Percentiles rank a stretch among this genome's conserved stretches.
Evolutionary conservation across 2,113 vertebrate species (phyloP).

Genomic region (Apistogramma diplotaenia): DNA sequence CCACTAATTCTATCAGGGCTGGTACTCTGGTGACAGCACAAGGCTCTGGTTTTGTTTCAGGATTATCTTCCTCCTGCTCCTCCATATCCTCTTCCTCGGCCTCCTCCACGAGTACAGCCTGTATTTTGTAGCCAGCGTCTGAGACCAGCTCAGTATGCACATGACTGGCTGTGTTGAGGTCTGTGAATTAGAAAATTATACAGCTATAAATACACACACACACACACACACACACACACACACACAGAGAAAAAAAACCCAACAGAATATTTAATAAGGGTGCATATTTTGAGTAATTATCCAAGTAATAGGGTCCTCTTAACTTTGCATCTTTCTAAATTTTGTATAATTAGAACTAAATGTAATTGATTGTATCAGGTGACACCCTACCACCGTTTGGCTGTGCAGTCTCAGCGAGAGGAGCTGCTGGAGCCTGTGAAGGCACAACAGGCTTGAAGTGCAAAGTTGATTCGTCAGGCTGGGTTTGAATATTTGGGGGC

Average conservation of each 20-base stretch:
- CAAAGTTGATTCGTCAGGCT: slow-evolving; percentile 28
- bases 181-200: slow-evolving; percentile 36
- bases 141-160: slow-evolving; percentile 51
- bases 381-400: slow-evolving; percentile 58
- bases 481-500: slow-evolving; percentile 25
- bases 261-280: not conserved
- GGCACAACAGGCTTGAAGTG: slow-evolving; percentile 30
- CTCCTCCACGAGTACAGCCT: slow-evolving; percentile 71
- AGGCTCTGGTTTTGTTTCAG: slow-evolving; percentile 7
- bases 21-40: not conserved
- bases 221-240: no score
- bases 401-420: slow-evolving; percentile 52
- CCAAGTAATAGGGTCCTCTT: not conserved
- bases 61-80: slow-evolving; percentile 7
- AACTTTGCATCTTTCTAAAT: not conserved
- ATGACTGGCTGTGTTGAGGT: slow-evolving; percentile 19
- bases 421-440: slow-evolving; percentile 41
- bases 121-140: slow-evolving; percentile 56
- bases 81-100: slow-evolving; percentile 40
- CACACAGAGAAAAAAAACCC: no score
- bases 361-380: not conserved
- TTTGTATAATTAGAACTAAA: not conserved
- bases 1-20: slow-evolving; percentile 17
- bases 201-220: not conserved
- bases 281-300: not conserved